Evolutionary conservation across 2,888 invertebrate genomes (phyloP), one percentile per base, ranked within the genome.

Genomic region (Ophraella communa): DNA sequence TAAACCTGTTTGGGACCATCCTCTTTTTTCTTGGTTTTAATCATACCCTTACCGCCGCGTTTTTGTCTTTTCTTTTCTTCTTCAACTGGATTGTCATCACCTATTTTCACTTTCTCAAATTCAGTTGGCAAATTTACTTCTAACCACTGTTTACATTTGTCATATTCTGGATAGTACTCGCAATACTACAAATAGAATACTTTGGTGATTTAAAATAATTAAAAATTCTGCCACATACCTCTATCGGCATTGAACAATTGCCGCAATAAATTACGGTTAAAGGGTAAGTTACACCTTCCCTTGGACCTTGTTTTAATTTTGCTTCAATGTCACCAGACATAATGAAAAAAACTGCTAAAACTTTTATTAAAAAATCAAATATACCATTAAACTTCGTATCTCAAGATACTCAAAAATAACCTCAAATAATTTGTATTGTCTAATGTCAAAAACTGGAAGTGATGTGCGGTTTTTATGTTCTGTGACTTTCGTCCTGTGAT

Each of bases 141-240:
- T 70, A 98, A 83, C 98, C 98, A 99, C 72, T 91, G 91, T 81
- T 96, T 96, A 81, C 98, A 99, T 83, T 96, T 96, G 70, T 97
- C 98, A 81, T 95, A 95, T 82, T 96, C 96, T 8, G 98, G 98
- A 83, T 97, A 96, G 83, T 94, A 97, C 85, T 98, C 98, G 83
- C 98, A 98, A 81, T 98, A 99, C 93, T 95, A 80, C 39, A 17
- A 82, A 23, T 27, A 47, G 14, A 23, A 45, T 10, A 2, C 1
- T 17, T 18, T 24, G 7, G 18, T 10, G 27, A 20, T 56, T 23
- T 27, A 17, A 35, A 18, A 55, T 10, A n/a, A 20, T 35, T 1
- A 8, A 17, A 21, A 10, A 42, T 18, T 45, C 39, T 14, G 14
- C 14, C 51, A 30, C 24, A 20, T 17, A 91, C 91, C 87, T 96